Percentiles rank a stretch among this genome's conserved stretches.
Conservation (phyloP, 2,797 vertebrate genomes). For the Malacoctenus gilli region DNA sequence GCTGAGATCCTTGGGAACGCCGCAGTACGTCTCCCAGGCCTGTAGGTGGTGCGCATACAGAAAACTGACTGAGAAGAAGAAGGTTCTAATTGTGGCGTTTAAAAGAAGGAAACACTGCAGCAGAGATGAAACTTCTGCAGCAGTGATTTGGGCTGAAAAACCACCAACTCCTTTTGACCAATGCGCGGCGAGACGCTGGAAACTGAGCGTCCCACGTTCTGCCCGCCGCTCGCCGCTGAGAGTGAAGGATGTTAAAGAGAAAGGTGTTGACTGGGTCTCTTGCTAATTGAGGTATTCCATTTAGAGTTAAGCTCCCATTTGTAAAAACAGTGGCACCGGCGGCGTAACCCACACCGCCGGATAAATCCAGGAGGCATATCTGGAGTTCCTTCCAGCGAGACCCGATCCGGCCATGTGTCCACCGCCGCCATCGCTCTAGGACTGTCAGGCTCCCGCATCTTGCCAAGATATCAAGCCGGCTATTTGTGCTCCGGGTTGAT, state of each 20-base stretch:
- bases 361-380: constrained; percentile 59
- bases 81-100: too few relatives aligned
- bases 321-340: constrained; percentile 44
- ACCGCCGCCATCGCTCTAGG: constrained; percentile 36
- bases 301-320: constrained; percentile 55
- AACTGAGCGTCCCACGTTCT: constrained; percentile 41
- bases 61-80: too few relatives aligned
- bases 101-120: too few relatives aligned
- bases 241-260: constrained; percentile 34
- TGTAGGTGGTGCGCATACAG: too few relatives aligned
- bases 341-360: constrained; percentile 46
- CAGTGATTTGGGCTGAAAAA: too few relatives aligned
- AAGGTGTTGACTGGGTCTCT: constrained; percentile 66
- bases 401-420: constrained; percentile 52
- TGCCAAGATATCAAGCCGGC: constrained; percentile 50
- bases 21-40: too few relatives aligned
- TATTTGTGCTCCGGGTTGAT: constrained; percentile 53
- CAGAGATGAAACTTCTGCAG: too few relatives aligned
- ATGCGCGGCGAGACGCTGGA: too few relatives aligned
- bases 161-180: too few relatives aligned
- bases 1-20: too few relatives aligned
- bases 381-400: constrained; percentile 60
- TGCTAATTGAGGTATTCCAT: constrained; percentile 69
- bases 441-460: constrained; percentile 26
- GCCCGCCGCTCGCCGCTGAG: constrained; percentile 32